Percentiles rank a stretch among this genome's conserved stretches.
Conservation (phyloP, 2,797 vertebrate genomes). For the Coilia nasus region DNA sequence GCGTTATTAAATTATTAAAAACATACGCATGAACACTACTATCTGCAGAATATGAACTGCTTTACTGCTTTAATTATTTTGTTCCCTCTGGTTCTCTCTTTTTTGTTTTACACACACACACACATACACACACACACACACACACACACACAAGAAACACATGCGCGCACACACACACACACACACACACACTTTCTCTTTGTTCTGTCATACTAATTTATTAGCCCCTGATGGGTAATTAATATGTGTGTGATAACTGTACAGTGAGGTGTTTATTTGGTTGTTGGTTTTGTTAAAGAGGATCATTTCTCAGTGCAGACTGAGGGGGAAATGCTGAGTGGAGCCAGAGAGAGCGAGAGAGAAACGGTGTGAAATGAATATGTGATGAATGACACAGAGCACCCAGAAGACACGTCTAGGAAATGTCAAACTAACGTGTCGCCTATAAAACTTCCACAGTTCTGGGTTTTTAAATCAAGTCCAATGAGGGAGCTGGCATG, state of each 20-base stretch:
- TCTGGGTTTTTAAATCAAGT: not conserved
- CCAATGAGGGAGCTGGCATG: not conserved
- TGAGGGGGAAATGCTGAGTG: not conserved
- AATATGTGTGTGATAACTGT: not conserved
- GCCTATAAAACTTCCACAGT: not conserved
- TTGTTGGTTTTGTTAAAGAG: conserved; percentile 16
- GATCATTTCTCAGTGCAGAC: not conserved
- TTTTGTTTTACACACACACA: no score
- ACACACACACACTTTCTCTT: not conserved
- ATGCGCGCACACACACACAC: not conserved
- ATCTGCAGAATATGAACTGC: not conserved
- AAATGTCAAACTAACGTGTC: not conserved
- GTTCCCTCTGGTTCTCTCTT: not conserved
- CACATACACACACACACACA: not conserved
- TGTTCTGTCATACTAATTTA: conserved; percentile 1
- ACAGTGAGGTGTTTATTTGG: conserved; percentile 14
- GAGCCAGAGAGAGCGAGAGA: not conserved
- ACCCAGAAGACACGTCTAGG: not conserved
- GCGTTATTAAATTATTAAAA: not conserved
- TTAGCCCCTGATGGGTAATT: not conserved
- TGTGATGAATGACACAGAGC: not conserved
- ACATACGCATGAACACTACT: not conserved
- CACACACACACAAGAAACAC: not conserved
- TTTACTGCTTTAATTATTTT: not conserved
- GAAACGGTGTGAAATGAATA: not conserved